A percentile compares a stretch with the other conserved stretches of the same genome.
Conservation (phyloP, 37 sponge, comb jelly and placozoan genomes). For the Halisarca cf. caerulea region DNA sequence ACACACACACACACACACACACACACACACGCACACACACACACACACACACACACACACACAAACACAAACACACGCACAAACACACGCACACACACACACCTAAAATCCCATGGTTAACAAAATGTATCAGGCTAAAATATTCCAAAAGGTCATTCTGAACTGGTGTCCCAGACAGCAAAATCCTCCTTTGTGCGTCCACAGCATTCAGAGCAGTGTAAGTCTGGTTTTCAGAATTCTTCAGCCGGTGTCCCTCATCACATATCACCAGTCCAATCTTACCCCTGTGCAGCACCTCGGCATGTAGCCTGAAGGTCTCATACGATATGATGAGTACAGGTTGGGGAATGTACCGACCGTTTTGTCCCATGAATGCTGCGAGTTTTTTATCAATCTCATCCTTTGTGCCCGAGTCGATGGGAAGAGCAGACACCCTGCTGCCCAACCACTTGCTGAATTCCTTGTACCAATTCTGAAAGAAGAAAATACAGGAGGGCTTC, state of each 20-base stretch:
- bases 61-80: not conserved
- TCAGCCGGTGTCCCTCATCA: constrained; percentile 97
- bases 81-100: not conserved
- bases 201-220: constrained; percentile 89
- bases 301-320: constrained; percentile 93
- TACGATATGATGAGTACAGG: constrained; percentile 94
- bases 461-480: constrained; percentile 93
- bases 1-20: not conserved
- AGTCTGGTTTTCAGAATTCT: constrained; percentile 97
- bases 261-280: constrained; percentile 90
- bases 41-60: not conserved
- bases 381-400: constrained; percentile 80
- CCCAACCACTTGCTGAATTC: constrained; percentile 94
- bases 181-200: constrained; percentile 67
- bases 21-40: not conserved
- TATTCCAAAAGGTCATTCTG: constrained; percentile 98
- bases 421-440: constrained; percentile 61
- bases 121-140: constrained; percentile 96
- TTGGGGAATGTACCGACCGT: constrained; percentile 56
- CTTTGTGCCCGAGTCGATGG: constrained; percentile 95
- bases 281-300: constrained; percentile 78
- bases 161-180: constrained; percentile 95
- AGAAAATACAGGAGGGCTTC: not conserved
- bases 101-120: constrained; percentile 94
- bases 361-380: constrained; percentile 64